Conservation (phyloP, 2,113 vertebrate species). For the Neofelis nebulosa region DNA sequence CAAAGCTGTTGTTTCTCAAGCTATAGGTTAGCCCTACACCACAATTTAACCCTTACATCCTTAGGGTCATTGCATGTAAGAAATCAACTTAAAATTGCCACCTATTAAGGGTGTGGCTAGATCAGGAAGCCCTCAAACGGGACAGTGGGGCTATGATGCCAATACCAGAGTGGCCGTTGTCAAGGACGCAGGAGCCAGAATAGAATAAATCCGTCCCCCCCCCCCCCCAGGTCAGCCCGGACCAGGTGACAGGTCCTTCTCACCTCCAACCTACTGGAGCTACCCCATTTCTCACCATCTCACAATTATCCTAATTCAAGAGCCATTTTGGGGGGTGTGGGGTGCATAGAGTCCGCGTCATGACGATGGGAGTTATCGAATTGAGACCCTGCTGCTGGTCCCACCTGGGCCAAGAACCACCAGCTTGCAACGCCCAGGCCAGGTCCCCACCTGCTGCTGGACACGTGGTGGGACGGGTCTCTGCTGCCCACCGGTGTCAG, state of each 20-base stretch:
- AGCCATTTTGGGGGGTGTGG: background rate
- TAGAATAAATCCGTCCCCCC: background rate
- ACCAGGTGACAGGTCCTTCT: background rate
- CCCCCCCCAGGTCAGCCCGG: rapidly evolving
- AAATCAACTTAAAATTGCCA: background rate
- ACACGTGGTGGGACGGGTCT: no score
- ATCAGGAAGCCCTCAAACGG: background rate
- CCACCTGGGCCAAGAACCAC: background rate
- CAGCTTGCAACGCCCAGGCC: no score
- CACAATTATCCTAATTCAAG: background rate
- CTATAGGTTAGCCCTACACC: no score
- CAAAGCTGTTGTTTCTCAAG: no score
- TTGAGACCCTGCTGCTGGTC: background rate
- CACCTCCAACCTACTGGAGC: no score
- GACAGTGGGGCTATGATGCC: background rate
- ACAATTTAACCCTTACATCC: no score
- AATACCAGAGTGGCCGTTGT: background rate
- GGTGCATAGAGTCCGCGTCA: background rate
- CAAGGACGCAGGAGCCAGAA: background rate
- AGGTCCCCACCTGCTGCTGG: background rate
- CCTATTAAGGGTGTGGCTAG: background rate
- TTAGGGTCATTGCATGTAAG: background rate
- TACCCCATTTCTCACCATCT: background rate
- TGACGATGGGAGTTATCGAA: background rate
- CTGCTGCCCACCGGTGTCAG: background rate